A percentile compares a stretch with the other conserved stretches of the same genome.
These are phyloP conservation scores for Sinocyclocheilus anophthalmus DNA, from an alignment of 2,113 vertebrate genomes.

Conservation along the genomic window DNA sequence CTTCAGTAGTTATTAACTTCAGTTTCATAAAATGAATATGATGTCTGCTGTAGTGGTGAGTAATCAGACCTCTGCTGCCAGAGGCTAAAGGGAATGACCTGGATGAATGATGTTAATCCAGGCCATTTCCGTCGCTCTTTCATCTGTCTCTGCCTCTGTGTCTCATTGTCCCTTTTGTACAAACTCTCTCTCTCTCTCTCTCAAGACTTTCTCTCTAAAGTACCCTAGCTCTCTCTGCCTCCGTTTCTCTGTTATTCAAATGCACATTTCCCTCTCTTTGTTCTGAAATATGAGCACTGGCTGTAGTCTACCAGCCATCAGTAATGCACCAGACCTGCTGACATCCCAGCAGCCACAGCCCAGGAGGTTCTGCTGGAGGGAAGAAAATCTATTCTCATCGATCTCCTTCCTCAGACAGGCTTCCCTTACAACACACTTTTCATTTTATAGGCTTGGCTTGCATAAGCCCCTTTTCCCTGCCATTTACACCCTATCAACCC, in stretches of 20 bases:
- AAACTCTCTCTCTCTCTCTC: background rate
- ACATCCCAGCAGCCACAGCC: slow-evolving; percentile 39
- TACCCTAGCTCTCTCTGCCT: background rate
- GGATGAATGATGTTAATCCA: slow-evolving; percentile 37
- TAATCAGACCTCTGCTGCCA: slow-evolving; percentile 36
- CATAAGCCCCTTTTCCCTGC: slow-evolving; percentile 61
- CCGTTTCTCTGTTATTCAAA: background rate
- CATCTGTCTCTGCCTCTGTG: background rate
- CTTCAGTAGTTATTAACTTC: background rate
- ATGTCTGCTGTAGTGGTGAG: background rate
- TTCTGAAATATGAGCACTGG: background rate
- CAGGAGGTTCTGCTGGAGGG: slow-evolving; percentile 41
- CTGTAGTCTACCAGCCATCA: slow-evolving; percentile 28
- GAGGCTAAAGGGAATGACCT: slow-evolving; percentile 41
- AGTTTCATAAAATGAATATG: slow-evolving; percentile 5
- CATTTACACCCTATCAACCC: slow-evolving; percentile 64
- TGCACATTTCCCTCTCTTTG: background rate
- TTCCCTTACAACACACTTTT: slow-evolving; percentile 54
- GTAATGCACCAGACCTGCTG: slow-evolving; percentile 43
- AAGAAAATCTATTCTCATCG: slow-evolving; percentile 63
- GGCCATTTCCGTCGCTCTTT: background rate
- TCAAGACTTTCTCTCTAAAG: background rate
- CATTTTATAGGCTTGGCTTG: slow-evolving; percentile 57
- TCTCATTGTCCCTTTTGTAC: background rate
- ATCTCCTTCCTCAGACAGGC: slow-evolving; percentile 48